Evolutionary conservation across 2,113 vertebrate genomes (phyloP).

Genomic region (Pelecanoides urinatrix): DNA sequence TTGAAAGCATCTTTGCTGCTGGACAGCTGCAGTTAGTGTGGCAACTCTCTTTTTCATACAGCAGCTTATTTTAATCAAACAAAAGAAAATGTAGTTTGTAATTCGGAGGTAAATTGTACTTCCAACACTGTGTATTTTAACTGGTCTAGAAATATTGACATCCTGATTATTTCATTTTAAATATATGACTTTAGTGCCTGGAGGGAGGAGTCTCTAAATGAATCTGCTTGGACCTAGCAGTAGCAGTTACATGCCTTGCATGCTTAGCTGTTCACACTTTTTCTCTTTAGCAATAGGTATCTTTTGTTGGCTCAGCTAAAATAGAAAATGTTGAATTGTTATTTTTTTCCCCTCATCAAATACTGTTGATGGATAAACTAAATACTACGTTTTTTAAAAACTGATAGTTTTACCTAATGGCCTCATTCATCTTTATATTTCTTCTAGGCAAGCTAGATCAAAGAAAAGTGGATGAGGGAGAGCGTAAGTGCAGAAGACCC

Average conservation of each 20-base stretch:
- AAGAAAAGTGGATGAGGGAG: not conserved
- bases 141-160: not conserved
- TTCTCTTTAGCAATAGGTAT: not conserved
- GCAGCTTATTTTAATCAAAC: not conserved
- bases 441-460: not conserved
- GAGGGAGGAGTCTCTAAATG: not conserved
- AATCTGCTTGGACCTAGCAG: not conserved
- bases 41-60: not conserved
- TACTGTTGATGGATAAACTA: slow-evolving; percentile 35
- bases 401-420: slow-evolving; percentile 26
- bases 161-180: not conserved
- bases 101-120: not conserved
- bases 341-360: not conserved
- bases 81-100: not conserved
- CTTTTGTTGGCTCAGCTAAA: not conserved
- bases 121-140: not conserved
- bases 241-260: not conserved
- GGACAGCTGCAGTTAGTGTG: not conserved
- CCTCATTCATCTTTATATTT: slow-evolving; percentile 45
- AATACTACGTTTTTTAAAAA: slow-evolving; percentile 22
- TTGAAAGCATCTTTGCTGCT: not conserved
- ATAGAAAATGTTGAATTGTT: not conserved
- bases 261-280: not conserved
- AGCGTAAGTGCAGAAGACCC: not conserved
- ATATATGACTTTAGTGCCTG: not conserved